Conservation (phyloP, 2,888 invertebrate species). For the Pammene aurita region DNA sequence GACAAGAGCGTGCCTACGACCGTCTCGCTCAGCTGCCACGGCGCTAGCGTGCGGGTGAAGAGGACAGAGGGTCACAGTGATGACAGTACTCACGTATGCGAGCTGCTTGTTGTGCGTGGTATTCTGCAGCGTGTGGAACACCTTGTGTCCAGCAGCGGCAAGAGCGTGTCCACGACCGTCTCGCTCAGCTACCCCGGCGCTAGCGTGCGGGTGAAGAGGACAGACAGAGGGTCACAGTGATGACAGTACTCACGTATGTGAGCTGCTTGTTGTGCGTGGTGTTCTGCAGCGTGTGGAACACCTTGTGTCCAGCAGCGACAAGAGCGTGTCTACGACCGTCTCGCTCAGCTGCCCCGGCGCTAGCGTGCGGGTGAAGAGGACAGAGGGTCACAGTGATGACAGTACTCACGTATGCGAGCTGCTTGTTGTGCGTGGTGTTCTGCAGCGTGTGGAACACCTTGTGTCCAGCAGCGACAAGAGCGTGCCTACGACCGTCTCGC, state of each 20-base stretch:
- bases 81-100: conserved; percentile 14
- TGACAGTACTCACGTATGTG: conserved; percentile 9
- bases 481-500: conserved; percentile 60
- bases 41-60: too few species aligned
- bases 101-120: conserved; percentile 92
- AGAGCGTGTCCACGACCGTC: conserved; percentile 80
- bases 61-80: too few species aligned
- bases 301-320: too few species aligned
- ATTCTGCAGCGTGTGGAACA: conserved; percentile 94
- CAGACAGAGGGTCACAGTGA: conserved; percentile 42
- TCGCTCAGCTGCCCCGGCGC: too few species aligned
- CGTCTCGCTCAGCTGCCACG: too few species aligned
- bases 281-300: conserved; percentile 94
- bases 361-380: too few species aligned
- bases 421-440: conserved; percentile 93
- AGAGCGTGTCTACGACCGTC: neutral
- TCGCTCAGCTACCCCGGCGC: too few species aligned
- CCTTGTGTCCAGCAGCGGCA: conserved; percentile 85
- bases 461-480: conserved; percentile 92
- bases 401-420: conserved; percentile 56
- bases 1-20: neutral
- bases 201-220: too few species aligned
- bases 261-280: conserved; percentile 90
- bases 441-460: conserved; percentile 95
- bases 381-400: neutral